phyloP scores from a whole-genome alignment of 2,113 vertebrate genomes.

The Cyprinus carpio region DNA sequence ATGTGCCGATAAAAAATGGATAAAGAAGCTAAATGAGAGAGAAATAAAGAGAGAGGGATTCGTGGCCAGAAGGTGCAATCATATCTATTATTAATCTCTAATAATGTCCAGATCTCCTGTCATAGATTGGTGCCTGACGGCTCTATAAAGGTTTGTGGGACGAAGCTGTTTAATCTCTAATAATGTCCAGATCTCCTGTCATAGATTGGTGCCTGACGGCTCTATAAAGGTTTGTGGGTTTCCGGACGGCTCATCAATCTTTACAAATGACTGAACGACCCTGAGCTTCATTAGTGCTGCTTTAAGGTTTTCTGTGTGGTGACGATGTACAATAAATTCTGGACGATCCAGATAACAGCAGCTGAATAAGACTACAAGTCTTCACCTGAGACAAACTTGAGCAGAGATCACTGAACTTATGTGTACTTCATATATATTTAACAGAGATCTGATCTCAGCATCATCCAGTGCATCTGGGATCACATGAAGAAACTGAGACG shows the following conservation, averaged over 20 bases:
- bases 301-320: not conserved
- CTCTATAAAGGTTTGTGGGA: not conserved
- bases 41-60: not conserved
- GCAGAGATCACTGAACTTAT: no score
- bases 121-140: not conserved
- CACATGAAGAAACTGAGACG: no score
- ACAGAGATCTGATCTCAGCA: no score
- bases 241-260: not conserved
- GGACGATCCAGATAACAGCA: no score
- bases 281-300: not conserved
- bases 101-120: conserved; percentile 41
- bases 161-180: conserved; percentile 42
- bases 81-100: conserved; percentile 49
- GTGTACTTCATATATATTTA: no score
- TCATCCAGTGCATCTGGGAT: no score
- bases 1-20: conserved; percentile 22
- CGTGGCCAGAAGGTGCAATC: conserved; percentile 14
- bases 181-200: conserved; percentile 40
- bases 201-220: not conserved
- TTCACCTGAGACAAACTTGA: no score
- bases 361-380: no score
- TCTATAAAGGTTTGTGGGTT: not conserved
- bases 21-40: not conserved
- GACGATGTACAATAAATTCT: no score
- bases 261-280: not conserved